These are phyloP conservation scores for Perizoma flavofasciatum DNA, from an alignment of 2,888 invertebrate species.

Conservation along the genomic window DNA sequence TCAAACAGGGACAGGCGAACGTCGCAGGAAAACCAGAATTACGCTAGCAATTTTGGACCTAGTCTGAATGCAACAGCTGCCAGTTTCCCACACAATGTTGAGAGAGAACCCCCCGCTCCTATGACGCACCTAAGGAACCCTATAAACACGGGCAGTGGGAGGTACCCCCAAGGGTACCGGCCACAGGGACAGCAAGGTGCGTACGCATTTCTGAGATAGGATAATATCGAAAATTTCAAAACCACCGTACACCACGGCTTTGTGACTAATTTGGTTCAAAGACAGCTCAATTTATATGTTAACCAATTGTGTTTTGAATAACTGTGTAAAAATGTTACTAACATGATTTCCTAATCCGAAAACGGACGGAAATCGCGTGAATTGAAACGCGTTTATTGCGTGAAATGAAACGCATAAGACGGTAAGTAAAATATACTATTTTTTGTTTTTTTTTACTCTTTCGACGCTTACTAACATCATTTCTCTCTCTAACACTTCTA, in stretches of 20 bases:
- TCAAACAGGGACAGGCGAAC: conserved; percentile 75
- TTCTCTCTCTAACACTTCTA: conserved; percentile 61
- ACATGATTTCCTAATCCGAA: conserved; percentile 49
- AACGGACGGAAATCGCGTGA: conserved; percentile 38
- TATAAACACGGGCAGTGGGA: conserved; percentile 72
- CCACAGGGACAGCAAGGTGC: conserved; percentile 81
- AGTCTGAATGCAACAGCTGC: conserved; percentile 74
- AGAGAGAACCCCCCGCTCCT: conserved; percentile 73
- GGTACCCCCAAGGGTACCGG: conserved; percentile 76
- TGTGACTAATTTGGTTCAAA: conserved; percentile 74
- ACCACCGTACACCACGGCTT: conserved; percentile 77
- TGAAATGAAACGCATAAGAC: conserved; percentile 39
- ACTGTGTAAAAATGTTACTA: conserved; percentile 63
- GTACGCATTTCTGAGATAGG: conserved; percentile 51
- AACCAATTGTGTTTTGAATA: conserved; percentile 50
- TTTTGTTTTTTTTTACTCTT: conserved; percentile 50
- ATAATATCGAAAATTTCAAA: conserved; percentile 47
- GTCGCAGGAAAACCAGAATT: conserved; percentile 76
- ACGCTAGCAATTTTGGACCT: conserved; percentile 74
- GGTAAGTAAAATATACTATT: conserved; percentile 64
- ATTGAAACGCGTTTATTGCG: conserved; percentile 38
- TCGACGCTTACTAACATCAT: conserved; percentile 64
- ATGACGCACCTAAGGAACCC: conserved; percentile 79
- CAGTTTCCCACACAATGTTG: conserved; percentile 71
- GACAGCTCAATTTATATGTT: conserved; percentile 73